Evolutionary conservation across 2,113 vertebrate species (phyloP), one percentile per base, ranked within the genome.

Genomic region (Prunella himalayana): DNA sequence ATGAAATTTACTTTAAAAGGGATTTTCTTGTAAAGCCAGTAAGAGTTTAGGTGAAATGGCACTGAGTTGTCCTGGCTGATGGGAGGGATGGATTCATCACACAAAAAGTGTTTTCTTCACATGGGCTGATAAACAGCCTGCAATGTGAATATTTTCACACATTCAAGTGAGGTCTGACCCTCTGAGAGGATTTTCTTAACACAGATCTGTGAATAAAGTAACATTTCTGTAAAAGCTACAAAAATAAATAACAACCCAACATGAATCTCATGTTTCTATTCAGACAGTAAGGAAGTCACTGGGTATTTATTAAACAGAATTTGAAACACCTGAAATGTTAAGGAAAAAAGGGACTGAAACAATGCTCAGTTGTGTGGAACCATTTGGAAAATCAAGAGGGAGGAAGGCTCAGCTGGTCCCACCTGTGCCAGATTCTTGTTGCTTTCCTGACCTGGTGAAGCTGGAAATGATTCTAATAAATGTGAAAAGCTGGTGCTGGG

Each of bases 221-320:
- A 35, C 42, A 13, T 47, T 73, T 88, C 72, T 47, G 23, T 27
- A 66, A 70, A 70, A 84, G 63, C 59, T 42, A 37, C 51, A 28
- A 25, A 47, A 90, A n/a, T 47, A 68, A 81, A 47, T 53, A 30
- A 10, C 11, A 60, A 45, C 11, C 47, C 61, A 47, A 9, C 2
- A 2, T 1, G 35, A 28, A 50, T 68, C 51, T 76, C 14, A 0
- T 5, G 16, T 22, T 89, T 28, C 57, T 28, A 0, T 44, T 60
- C 33, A 85, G 57, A 30, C 2, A 33, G 23, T 6, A 10, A 39
- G 42, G 14, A 70, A 73, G 9, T 30, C 1, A 1, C 45, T 57
- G 60, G 7, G 17, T n/a, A 3, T 54, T 86, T 66, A 64, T 42
- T 22, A 24, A 66, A 59, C 5, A 17, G 54, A 31, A 49, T 37